Evolutionary conservation across 2,797 vertebrate species (phyloP).

Genomic region (Spinus pinus): DNA sequence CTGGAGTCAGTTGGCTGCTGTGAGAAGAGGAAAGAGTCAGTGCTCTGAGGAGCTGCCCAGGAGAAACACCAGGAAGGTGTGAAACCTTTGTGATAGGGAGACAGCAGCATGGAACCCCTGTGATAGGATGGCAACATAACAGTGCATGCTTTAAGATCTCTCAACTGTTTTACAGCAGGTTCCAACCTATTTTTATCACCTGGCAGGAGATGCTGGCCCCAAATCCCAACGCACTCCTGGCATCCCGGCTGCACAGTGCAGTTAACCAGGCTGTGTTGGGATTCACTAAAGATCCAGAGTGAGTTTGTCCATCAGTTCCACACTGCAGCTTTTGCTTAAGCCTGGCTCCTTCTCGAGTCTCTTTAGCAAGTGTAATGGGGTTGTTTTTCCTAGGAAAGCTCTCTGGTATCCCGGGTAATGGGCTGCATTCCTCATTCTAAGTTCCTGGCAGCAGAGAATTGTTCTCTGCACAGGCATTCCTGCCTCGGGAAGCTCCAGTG

Average conservation of each 20-base stretch:
- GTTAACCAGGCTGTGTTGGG: background rate
- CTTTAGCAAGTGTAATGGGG: background rate
- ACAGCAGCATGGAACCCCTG: too few relatives aligned
- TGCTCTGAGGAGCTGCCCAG: too few relatives aligned
- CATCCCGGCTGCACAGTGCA: background rate
- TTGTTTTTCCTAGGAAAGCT: background rate
- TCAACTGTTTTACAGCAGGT: too few relatives aligned
- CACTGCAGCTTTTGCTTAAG: background rate
- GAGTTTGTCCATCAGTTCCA: background rate
- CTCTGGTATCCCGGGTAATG: background rate
- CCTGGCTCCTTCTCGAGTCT: background rate
- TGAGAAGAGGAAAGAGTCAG: too few relatives aligned
- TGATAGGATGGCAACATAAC: rapidly evolving
- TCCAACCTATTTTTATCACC: too few relatives aligned
- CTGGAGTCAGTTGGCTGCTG: too few relatives aligned
- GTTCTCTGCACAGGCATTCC: background rate
- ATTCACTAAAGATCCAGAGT: background rate
- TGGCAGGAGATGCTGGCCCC: background rate
- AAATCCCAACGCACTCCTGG: rapidly evolving
- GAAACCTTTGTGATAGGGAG: too few relatives aligned
- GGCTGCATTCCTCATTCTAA: slow-evolving; percentile 32
- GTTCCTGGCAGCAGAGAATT: background rate
- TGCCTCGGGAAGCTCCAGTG: background rate
- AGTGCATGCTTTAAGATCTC: too few relatives aligned
- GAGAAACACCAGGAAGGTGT: too few relatives aligned